A percentile compares a stretch with the other conserved stretches of the same genome.
phyloP scores from a whole-genome alignment of 2,113 vertebrate species.

The Seriola quinqueradiata region DNA sequence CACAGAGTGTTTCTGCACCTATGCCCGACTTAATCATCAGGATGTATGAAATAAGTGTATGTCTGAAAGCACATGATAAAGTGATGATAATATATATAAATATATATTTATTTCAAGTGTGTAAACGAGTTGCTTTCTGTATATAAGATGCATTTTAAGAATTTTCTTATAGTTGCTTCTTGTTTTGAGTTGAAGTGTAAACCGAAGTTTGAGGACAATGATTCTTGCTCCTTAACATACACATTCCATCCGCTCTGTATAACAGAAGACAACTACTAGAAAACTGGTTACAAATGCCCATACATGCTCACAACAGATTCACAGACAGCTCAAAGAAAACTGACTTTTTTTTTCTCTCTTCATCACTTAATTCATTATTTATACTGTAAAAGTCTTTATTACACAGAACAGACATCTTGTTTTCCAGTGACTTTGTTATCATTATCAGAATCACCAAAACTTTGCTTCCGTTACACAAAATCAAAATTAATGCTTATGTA shows the following conservation, averaged over 20 bases:
- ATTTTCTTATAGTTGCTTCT: constrained; percentile 32
- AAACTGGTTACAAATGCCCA: background rate
- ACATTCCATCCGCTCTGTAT: constrained; percentile 48
- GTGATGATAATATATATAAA: constrained; percentile 61
- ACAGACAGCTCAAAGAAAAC: background rate
- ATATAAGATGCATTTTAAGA: constrained; percentile 48
- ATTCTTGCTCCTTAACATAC: constrained; percentile 43
- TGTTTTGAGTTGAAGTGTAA: constrained; percentile 54
- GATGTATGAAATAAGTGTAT: constrained; percentile 40
- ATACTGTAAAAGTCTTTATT: constrained; percentile 4
- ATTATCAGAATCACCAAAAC: background rate
- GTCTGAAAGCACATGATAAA: constrained; percentile 59
- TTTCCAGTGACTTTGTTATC: background rate
- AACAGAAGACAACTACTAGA: constrained; percentile 5
- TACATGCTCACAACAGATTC: background rate
- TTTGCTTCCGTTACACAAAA: background rate
- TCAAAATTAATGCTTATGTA: background rate
- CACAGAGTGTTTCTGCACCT: constrained; percentile 51
- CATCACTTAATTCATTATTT: background rate
- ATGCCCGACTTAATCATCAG: constrained; percentile 13
- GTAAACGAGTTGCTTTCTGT: constrained; percentile 36
- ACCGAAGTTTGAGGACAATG: constrained; percentile 68
- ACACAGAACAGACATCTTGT: background rate
- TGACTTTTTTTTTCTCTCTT: background rate
- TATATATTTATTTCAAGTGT: constrained; percentile 72